These are phyloP conservation scores for Campylomormyrus numenius DNA, from an alignment of 2,113 vertebrate genomes.

Conservation along the genomic window DNA sequence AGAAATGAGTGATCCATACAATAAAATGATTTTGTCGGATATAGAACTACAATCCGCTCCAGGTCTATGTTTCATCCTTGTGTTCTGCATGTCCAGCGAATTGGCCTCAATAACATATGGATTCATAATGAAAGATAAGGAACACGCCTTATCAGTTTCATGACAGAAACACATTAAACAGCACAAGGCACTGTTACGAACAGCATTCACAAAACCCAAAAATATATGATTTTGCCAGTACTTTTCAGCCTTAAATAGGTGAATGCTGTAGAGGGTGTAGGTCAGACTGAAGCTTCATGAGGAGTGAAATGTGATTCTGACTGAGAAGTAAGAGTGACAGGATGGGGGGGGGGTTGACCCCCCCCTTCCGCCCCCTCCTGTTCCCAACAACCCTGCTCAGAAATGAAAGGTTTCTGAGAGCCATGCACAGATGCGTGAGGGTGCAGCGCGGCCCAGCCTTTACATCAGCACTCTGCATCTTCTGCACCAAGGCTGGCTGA, in stretches of 20 bases:
- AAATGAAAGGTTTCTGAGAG: neutral
- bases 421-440: neutral
- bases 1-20: neutral
- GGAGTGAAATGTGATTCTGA: neutral
- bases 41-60: neutral
- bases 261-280: neutral
- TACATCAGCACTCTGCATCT: constrained; percentile 73
- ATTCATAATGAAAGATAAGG: too few species aligned
- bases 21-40: neutral
- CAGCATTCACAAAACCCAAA: neutral
- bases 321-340: neutral
- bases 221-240: neutral
- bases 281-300: neutral
- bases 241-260: neutral
- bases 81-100: neutral
- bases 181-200: neutral
- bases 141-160: neutral
- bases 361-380: too few species aligned
- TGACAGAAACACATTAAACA: neutral
- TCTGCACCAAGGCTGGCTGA: constrained; percentile 53
- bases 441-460: neutral
- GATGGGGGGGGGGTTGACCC: too few species aligned
- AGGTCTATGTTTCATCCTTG: neutral
- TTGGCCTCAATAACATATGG: too few species aligned
- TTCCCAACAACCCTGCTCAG: neutral